Evolutionary conservation across 2,797 vertebrate genomes (phyloP), one percentile per base, ranked within the genome.

Genomic region (Acipenser oxyrinchus): DNA sequence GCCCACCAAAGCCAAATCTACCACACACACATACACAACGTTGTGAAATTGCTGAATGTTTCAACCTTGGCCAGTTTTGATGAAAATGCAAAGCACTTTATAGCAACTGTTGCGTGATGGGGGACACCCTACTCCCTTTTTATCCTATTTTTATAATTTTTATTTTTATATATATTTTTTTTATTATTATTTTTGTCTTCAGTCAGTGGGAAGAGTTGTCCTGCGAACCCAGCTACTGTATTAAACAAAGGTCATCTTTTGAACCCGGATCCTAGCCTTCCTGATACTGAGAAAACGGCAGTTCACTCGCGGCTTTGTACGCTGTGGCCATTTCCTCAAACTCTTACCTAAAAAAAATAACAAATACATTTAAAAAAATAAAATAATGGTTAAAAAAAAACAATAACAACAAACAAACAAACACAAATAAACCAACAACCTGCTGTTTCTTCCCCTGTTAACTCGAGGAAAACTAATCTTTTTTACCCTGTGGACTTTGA

Each of bases 261-360:
- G 70, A 70, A 65, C 68, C 70, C 64, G 66, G 70, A 67, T 66
- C 67, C 63, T 69, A 71, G 72, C 69, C 69, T 69, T 71, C 78
- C 77, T 78, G 75, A 74, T 76, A 81, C 75, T 81, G 78, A 79
- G 78, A 80, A 78, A 71, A 73, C 71, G 77, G n/a, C 64, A 80
- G 77, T 80, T 77, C 2, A 79, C 75, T 80, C 79, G 78, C 77
- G 80, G 80, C 78, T 80, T 81, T 81, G 81, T 76, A 77, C 81
- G 76, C 77, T 73, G 69, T 81, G 77, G 75, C 78, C 78, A 79
- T 80, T 77, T 4, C 23, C 4, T 4, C 2, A 37, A 37, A 23
- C 23, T 23, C 23, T 23, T 78, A 79, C 79, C 74, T 72, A 76
- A 77, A 78, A 76, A 77, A 74, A 78, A 77, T 72, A 80, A 76